Evolutionary conservation across 1,140 invertebrate species (phyloP).

Genomic region (Pectinophora gossypiella): DNA sequence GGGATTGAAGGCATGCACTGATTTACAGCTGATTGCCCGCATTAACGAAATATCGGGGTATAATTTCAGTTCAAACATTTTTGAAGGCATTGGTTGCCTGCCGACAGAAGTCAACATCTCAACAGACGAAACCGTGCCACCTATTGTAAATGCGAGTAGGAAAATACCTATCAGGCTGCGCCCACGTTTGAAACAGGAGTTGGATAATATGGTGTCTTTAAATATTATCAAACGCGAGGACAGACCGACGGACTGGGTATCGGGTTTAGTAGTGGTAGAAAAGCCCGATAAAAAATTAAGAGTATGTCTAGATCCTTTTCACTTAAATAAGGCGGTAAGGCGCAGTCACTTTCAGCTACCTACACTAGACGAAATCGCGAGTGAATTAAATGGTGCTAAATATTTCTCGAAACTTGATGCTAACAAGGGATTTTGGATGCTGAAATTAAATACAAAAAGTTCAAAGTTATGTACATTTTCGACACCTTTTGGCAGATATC

Average conservation of each 20-base stretch:
- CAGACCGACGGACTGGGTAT: constrained; percentile 11
- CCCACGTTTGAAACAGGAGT: constrained; percentile 11
- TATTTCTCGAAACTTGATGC: constrained; percentile 12
- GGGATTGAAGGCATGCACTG: not conserved
- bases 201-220: constrained; percentile 12
- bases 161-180: constrained; percentile 16
- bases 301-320: constrained; percentile 11
- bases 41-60: not conserved
- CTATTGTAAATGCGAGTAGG: constrained; percentile 9
- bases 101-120: constrained; percentile 10
- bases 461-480: constrained; percentile 17
- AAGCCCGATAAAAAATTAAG: constrained; percentile 8
- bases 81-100: constrained; percentile 19
- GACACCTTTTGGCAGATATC: constrained; percentile 17
- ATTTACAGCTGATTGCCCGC: not conserved
- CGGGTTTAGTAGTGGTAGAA: constrained; percentile 6
- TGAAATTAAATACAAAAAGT: constrained; percentile 14
- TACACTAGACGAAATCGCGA: constrained; percentile 12
- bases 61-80: constrained; percentile 1
- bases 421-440: constrained; percentile 16
- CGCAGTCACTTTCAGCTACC: constrained; percentile 11
- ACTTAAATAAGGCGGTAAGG: constrained; percentile 6
- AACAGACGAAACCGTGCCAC: constrained; percentile 8
- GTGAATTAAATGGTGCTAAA: constrained; percentile 6
- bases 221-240: constrained; percentile 14